Conservation (phyloP, 2,113 vertebrate genomes). For the Etheostoma spectabile region DNA sequence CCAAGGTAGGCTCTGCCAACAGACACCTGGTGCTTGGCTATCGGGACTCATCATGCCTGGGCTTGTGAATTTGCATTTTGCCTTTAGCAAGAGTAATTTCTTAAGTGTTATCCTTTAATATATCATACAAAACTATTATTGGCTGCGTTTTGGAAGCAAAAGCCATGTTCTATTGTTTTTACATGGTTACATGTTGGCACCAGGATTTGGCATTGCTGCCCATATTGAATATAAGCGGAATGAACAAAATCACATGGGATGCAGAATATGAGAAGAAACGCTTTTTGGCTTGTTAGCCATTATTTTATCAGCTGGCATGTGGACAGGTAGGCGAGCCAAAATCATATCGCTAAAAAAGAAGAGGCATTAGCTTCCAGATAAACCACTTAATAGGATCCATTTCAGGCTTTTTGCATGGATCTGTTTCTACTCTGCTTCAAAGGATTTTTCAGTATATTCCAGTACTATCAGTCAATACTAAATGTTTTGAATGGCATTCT, state of each 20-base stretch:
- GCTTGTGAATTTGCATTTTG: neutral
- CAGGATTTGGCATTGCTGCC: neutral
- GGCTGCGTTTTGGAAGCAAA: neutral
- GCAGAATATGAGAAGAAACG: neutral
- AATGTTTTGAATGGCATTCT: neutral
- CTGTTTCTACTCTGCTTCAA: conserved; percentile 4
- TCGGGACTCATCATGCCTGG: neutral
- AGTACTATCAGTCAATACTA: conserved; percentile 2
- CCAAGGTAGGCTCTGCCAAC: conserved; percentile 87
- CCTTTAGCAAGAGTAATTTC: neutral
- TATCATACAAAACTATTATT: neutral
- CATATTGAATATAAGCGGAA: neutral
- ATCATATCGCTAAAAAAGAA: neutral
- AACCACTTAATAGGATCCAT: neutral
- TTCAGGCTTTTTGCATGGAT: neutral
- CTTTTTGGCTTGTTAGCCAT: conserved; percentile 5
- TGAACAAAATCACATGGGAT: neutral
- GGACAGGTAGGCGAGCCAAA: neutral
- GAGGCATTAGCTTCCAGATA: conserved; percentile 3
- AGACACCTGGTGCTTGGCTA: neutral
- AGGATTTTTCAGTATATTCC: conserved; percentile 22
- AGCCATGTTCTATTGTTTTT: neutral
- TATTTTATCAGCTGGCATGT: conserved; percentile 4
- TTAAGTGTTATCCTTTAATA: neutral
- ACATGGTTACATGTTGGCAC: neutral